A percentile compares a stretch with the other conserved stretches of the same genome.
Evolutionary conservation across 2,888 invertebrate species (phyloP).

Genomic region (Physocephala rufipes): DNA sequence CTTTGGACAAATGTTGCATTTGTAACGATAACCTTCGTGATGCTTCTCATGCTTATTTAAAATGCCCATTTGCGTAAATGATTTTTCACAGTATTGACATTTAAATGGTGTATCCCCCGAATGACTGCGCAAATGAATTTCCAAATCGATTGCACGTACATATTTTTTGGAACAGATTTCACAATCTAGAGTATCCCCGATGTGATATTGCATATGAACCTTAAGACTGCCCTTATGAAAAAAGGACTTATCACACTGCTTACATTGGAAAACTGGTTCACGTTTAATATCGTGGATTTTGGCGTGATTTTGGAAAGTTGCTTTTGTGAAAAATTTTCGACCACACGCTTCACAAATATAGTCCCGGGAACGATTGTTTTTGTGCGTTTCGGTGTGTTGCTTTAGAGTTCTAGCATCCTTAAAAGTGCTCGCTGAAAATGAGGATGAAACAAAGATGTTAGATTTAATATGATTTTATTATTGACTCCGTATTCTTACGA

Average conservation of each 20-base stretch:
- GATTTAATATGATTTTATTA: neutral
- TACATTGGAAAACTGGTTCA: conserved; percentile 41
- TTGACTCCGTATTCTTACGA: conserved; percentile 33
- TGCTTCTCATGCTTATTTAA: conserved; percentile 44
- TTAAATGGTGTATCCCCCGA: conserved; percentile 47
- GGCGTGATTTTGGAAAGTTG: conserved; percentile 43
- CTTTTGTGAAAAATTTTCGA: conserved; percentile 46
- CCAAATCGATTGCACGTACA: conserved; percentile 46
- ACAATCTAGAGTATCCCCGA: conserved; percentile 45
- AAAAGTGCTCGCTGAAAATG: conserved; percentile 38
- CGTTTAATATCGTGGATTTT: conserved; percentile 45
- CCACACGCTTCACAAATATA: conserved; percentile 45
- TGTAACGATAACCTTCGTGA: conserved; percentile 46
- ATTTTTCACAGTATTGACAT: conserved; percentile 45
- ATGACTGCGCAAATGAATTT: conserved; percentile 47
- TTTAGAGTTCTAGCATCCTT: conserved; percentile 42
- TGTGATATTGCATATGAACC: conserved; percentile 46
- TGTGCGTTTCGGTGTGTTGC: conserved; percentile 45
- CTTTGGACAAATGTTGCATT: conserved; percentile 46
- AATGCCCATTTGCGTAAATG: conserved; percentile 35
- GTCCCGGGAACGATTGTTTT: conserved; percentile 44
- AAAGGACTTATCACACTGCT: conserved; percentile 46
- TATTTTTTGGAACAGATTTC: conserved; percentile 47
- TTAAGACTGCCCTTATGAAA: conserved; percentile 47
- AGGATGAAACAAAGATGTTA: neutral